phyloP scores from a whole-genome alignment of 2,888 invertebrate genomes.

The Geophilus truncorum region DNA sequence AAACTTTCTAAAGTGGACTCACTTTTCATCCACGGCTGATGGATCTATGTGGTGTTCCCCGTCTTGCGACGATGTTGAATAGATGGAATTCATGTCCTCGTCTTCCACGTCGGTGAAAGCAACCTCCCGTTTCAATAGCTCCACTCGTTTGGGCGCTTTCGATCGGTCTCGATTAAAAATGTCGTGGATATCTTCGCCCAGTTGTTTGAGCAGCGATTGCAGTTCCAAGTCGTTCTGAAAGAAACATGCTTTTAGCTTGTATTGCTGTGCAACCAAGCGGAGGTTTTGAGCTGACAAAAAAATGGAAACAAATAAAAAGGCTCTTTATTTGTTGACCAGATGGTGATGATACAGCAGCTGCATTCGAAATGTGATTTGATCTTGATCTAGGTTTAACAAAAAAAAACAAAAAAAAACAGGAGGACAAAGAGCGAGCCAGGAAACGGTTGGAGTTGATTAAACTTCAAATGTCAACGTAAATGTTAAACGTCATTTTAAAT shows the following conservation, averaged over 20 bases:
- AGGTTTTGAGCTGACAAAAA: too few relatives aligned
- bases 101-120: constrained; percentile 25
- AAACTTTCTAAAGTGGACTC: neutral
- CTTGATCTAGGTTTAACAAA: too few relatives aligned
- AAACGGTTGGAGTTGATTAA: too few relatives aligned
- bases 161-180: constrained; percentile 34
- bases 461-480: too few relatives aligned
- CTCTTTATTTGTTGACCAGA: too few relatives aligned
- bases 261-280: too few relatives aligned
- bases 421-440: too few relatives aligned
- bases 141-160: constrained; percentile 17
- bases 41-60: constrained; percentile 11
- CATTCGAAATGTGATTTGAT: too few relatives aligned
- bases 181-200: constrained; percentile 42
- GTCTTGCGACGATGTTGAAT: constrained; percentile 35
- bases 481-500: too few relatives aligned
- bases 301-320: too few relatives aligned
- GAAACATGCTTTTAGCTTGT: too few relatives aligned
- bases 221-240: constrained; percentile 45
- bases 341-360: too few relatives aligned
- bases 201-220: constrained; percentile 44
- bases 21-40: constrained; percentile 28
- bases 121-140: constrained; percentile 28
- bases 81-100: constrained; percentile 35
- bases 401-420: neutral